Evolutionary conservation across 2,113 vertebrate species (phyloP).

Genomic region (Enhydra lutris): DNA sequence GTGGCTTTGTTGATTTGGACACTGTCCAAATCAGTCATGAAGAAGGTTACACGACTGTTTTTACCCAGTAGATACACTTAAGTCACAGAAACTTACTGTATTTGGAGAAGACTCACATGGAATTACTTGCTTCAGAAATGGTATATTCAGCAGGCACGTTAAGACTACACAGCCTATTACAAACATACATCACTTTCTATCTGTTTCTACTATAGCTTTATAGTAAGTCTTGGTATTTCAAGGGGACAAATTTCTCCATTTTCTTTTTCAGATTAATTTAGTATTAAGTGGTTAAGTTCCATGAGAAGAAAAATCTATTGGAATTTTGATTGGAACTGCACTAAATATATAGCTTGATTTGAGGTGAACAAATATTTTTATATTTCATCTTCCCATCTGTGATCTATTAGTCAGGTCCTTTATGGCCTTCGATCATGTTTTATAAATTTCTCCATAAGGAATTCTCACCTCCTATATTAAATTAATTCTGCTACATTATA

Average conservation of each 20-base stretch:
- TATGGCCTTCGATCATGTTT: background rate
- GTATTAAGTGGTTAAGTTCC: background rate
- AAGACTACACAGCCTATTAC: background rate
- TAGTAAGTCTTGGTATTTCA: background rate
- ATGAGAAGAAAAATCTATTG: background rate
- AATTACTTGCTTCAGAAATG: background rate
- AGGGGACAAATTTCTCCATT: background rate
- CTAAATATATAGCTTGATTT: background rate
- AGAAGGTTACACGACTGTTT: background rate
- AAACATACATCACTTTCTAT: background rate
- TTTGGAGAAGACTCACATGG: background rate
- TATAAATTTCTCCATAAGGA: background rate
- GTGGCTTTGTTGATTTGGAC: background rate
- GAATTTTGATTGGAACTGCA: background rate
- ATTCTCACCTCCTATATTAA: background rate
- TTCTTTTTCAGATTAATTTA: constrained; percentile 12
- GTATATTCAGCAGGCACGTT: background rate
- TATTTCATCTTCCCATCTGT: background rate
- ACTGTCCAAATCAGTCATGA: background rate
- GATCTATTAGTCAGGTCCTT: background rate
- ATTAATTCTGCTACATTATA: background rate
- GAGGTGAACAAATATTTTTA: background rate
- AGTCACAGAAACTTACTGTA: background rate
- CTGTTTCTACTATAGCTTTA: background rate
- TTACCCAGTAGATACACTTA: background rate